Percentiles rank a stretch among this genome's conserved stretches.
phyloP scores from a whole-genome alignment of 2,888 invertebrate genomes.

The Caenorhabditis panamensis region DNA sequence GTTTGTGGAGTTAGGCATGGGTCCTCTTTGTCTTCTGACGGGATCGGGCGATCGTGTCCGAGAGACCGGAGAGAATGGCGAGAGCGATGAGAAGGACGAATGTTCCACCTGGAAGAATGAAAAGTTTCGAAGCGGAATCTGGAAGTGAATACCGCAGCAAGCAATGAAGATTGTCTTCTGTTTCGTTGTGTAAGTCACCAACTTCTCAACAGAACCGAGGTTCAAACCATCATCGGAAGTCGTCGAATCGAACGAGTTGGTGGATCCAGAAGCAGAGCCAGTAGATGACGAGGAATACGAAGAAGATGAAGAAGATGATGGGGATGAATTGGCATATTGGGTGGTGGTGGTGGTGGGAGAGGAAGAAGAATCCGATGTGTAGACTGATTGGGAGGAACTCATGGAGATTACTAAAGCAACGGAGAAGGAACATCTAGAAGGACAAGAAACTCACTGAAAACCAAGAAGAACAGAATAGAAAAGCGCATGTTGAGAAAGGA shows the following conservation, averaged over 20 bases:
- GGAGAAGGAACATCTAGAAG: too few species aligned
- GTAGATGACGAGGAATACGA: background rate
- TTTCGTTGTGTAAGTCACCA: slow-evolving; percentile 51
- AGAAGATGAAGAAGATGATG: background rate
- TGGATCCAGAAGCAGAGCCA: background rate
- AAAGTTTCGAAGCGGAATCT: background rate
- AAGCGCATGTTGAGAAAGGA: slow-evolving; percentile 7
- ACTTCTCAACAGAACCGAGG: slow-evolving; percentile 24
- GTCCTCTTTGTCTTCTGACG: slow-evolving; percentile 50
- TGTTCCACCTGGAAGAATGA: slow-evolving; percentile 31
- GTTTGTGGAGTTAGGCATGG: slow-evolving; percentile 42
- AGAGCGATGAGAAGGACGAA: slow-evolving; percentile 56
- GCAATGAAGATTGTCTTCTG: slow-evolving; percentile 55
- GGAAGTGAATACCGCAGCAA: slow-evolving; percentile 18
- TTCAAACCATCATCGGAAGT: slow-evolving; percentile 25
- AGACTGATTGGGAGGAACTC: background rate
- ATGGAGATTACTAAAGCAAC: too few species aligned
- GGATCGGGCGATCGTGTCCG: slow-evolving; percentile 52
- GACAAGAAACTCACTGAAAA: slow-evolving; percentile 24
- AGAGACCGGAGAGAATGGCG: slow-evolving; percentile 60
- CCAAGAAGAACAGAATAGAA: background rate
- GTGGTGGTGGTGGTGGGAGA: slow-evolving; percentile 3
- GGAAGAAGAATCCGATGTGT: slow-evolving; percentile 2
- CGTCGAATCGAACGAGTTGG: background rate
- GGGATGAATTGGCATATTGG: slow-evolving; percentile 18